Percentiles rank a stretch among this genome's conserved stretches.
phyloP scores from a whole-genome alignment of 64 coral and sea anemone genomes.

The Cladopsammia gracilis region DNA sequence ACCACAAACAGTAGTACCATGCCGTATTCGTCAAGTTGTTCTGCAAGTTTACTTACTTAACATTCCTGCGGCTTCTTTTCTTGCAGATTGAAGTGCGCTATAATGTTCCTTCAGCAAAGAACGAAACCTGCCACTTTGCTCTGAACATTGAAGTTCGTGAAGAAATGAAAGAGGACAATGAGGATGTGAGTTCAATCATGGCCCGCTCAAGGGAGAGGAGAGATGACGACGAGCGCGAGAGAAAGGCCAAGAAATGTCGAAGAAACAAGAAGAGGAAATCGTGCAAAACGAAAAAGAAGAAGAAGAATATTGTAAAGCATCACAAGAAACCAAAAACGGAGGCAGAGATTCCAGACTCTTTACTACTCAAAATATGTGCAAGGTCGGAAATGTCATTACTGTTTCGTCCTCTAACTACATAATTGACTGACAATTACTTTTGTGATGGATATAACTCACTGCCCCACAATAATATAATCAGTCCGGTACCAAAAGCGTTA shows the following conservation, averaged over 20 bases:
- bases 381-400: conserved; percentile 9
- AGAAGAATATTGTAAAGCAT: conserved; percentile 22
- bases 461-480: too few relatives aligned
- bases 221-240: not conserved
- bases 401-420: not conserved
- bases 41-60: too few relatives aligned
- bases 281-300: conserved; percentile 30
- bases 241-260: conserved; percentile 58
- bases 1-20: too few relatives aligned
- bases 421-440: too few relatives aligned
- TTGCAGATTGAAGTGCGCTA: conserved; percentile 81
- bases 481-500: too few relatives aligned
- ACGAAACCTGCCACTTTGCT: conserved; percentile 88
- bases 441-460: too few relatives aligned
- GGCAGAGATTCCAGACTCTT: conserved; percentile 57
- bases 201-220: conserved; percentile 43
- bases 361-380: conserved; percentile 65
- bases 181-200: conserved; percentile 29
- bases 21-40: too few relatives aligned
- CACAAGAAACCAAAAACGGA: conserved; percentile 57
- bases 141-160: conserved; percentile 59
- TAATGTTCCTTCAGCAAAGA: conserved; percentile 84
- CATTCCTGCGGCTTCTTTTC: not conserved
- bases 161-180: conserved; percentile 8
- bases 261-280: conserved; percentile 58